phyloP scores from a whole-genome alignment of 2,113 vertebrate species.

The Gymnorhina tibicen region DNA sequence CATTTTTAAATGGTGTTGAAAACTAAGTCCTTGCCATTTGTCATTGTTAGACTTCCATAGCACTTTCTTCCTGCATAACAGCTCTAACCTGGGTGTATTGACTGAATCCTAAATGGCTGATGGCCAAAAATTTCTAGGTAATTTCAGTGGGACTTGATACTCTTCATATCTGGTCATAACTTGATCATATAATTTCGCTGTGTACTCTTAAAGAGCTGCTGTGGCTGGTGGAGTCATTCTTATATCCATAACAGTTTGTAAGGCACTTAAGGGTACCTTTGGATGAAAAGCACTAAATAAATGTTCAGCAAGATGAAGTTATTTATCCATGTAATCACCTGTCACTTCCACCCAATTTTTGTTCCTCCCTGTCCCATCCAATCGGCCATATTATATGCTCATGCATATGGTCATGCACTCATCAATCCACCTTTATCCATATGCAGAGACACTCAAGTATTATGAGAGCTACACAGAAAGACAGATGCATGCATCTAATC shows the following conservation, averaged over 20 bases:
- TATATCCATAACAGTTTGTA: slow-evolving; percentile 66
- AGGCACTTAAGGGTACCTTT: slow-evolving; percentile 67
- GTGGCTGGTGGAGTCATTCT: slow-evolving; percentile 59
- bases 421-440: slow-evolving; percentile 65
- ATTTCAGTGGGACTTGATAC: slow-evolving; percentile 54
- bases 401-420: slow-evolving; percentile 61
- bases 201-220: slow-evolving; percentile 63
- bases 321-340: slow-evolving; percentile 69
- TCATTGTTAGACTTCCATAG: slow-evolving; percentile 32
- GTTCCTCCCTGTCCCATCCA: slow-evolving; percentile 68
- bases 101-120: slow-evolving; percentile 44
- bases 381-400: slow-evolving; percentile 55
- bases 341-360: slow-evolving; percentile 66
- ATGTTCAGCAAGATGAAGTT: slow-evolving; percentile 56
- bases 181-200: slow-evolving; percentile 55
- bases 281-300: slow-evolving; percentile 68
- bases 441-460: slow-evolving; percentile 61
- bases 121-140: slow-evolving; percentile 51
- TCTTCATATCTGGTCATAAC: slow-evolving; percentile 63
- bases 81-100: slow-evolving; percentile 11
- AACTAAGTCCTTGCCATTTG: slow-evolving; percentile 14
- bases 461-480: slow-evolving; percentile 54
- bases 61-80: slow-evolving; percentile 29
- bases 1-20: background rate
- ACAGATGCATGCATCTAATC: slow-evolving; percentile 56